Conservation (phyloP, 1,140 invertebrate genomes). For the Mamestra configurata region DNA sequence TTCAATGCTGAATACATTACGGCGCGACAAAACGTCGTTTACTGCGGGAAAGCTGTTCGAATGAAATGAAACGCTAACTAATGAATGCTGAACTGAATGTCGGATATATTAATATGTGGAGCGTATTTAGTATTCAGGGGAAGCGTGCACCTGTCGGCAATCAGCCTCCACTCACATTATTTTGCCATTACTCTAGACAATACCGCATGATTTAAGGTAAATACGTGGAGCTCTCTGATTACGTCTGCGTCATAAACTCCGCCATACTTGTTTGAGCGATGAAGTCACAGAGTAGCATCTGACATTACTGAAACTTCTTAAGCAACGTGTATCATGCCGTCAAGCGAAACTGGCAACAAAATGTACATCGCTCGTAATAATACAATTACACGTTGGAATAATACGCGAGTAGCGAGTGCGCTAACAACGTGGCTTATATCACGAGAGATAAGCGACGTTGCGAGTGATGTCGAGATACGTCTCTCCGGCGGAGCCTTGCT, state of each 20-base stretch:
- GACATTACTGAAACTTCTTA: not conserved
- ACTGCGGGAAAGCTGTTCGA: slow-evolving; percentile 37
- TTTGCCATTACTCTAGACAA: slow-evolving; percentile 75
- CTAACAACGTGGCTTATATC: slow-evolving; percentile 43
- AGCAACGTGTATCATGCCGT: not conserved
- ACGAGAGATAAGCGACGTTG: slow-evolving; percentile 43
- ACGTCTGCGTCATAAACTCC: slow-evolving; percentile 41
- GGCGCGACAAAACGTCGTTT: slow-evolving; percentile 36
- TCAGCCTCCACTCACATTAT: slow-evolving; percentile 73
- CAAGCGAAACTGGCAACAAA: slow-evolving; percentile 7
- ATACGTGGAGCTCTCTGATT: slow-evolving; percentile 51
- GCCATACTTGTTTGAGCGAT: not conserved
- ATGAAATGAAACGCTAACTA: slow-evolving; percentile 58
- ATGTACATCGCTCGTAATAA: slow-evolving; percentile 30
- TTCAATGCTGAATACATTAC: slow-evolving; percentile 35
- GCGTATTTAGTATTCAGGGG: slow-evolving; percentile 68
- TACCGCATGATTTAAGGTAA: slow-evolving; percentile 66
- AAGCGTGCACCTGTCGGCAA: slow-evolving; percentile 75
- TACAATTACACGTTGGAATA: slow-evolving; percentile 36
- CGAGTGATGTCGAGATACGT: slow-evolving; percentile 40
- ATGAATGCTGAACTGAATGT: slow-evolving; percentile 58
- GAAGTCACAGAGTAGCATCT: slow-evolving; percentile 3
- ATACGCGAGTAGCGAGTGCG: slow-evolving; percentile 22
- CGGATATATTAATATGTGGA: slow-evolving; percentile 46
- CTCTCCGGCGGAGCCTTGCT: slow-evolving; percentile 6